These are phyloP conservation scores for Pemphredon lugubris DNA, from an alignment of 2,888 invertebrate species.

Conservation along the genomic window DNA sequence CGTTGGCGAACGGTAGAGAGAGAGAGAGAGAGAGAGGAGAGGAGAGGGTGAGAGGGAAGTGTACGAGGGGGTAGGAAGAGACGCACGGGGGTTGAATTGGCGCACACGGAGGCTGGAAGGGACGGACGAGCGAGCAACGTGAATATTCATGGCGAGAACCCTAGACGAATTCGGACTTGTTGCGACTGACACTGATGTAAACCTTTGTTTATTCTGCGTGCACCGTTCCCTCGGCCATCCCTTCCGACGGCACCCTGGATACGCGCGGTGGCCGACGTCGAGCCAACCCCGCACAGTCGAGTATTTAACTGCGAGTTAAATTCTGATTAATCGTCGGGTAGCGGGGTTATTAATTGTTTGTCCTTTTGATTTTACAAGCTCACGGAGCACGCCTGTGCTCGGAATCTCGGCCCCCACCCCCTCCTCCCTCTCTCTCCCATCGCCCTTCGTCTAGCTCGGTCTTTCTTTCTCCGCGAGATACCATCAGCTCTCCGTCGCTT, in stretches of 20 bases:
- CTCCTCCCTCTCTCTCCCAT: constrained; percentile 6
- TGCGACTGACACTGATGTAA: constrained; percentile 81
- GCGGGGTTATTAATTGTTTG: constrained; percentile 79
- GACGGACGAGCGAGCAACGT: constrained; percentile 70
- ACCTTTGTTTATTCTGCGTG: constrained; percentile 78
- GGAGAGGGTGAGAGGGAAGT: constrained; percentile 35
- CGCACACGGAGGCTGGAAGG: constrained; percentile 61
- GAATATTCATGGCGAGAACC: constrained; percentile 76
- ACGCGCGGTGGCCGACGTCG: constrained; percentile 35
- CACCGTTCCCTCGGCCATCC: constrained; percentile 56
- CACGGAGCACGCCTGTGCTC: constrained; percentile 47
- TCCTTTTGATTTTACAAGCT: constrained; percentile 78
- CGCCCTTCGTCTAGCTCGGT: constrained; percentile 18
- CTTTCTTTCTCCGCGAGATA: constrained; percentile 19
- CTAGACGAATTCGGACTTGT: constrained; percentile 80
- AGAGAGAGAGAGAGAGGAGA: constrained; percentile 32
- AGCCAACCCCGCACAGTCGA: constrained; percentile 43
- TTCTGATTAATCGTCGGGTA: constrained; percentile 78
- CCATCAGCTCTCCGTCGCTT: constrained; percentile 28
- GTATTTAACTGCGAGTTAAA: constrained; percentile 78
- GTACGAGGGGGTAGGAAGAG: constrained; percentile 51
- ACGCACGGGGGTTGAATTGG: constrained; percentile 39
- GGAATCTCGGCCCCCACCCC: constrained; percentile 32
- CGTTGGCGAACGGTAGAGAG: constrained; percentile 34
- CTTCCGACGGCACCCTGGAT: constrained; percentile 27